Conservation (phyloP, 2,888 invertebrate species). For the Cheilosia vernalis region DNA sequence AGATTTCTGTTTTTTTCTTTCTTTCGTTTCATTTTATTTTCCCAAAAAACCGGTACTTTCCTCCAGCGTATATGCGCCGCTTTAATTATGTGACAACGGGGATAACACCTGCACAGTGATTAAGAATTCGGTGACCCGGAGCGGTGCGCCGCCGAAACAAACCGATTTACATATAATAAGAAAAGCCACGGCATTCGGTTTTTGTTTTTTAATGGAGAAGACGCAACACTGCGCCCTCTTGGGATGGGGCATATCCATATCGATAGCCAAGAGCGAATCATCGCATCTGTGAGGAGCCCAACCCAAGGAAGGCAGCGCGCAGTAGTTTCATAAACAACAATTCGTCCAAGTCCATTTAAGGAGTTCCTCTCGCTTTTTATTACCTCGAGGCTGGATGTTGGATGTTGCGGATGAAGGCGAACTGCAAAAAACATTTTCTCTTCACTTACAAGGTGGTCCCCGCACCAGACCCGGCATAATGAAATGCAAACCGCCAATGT, state of each 20-base stretch:
- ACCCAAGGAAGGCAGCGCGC: conserved; percentile 41
- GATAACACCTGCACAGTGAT: conserved; percentile 66
- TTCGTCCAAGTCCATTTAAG: conserved; percentile 67
- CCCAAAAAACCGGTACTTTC: conserved; percentile 42
- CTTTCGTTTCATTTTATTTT: conserved; percentile 10
- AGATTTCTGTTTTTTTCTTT: not conserved
- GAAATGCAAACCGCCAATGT: conserved; percentile 71
- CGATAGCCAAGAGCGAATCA: conserved; percentile 26
- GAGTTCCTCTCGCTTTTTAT: conserved; percentile 66
- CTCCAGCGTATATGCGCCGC: conserved; percentile 30
- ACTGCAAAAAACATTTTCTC: conserved; percentile 52
- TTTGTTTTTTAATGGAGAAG: conserved; percentile 29
- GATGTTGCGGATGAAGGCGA: conserved; percentile 35
- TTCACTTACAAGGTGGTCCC: conserved; percentile 67
- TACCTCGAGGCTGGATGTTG: conserved; percentile 43
- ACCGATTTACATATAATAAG: conserved; percentile 50
- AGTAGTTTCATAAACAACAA: conserved; percentile 67
- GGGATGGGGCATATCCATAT: conserved; percentile 11
- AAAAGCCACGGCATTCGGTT: conserved; percentile 35
- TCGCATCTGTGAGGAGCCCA: conserved; percentile 54
- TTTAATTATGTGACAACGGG: conserved; percentile 69
- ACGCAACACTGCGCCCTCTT: conserved; percentile 34
- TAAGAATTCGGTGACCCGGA: conserved; percentile 56
- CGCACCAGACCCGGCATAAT: conserved; percentile 28
- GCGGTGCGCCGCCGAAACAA: conserved; percentile 6